These are phyloP conservation scores for Perca fluviatilis DNA, from an alignment of 2,113 vertebrate species.

Conservation along the genomic window DNA sequence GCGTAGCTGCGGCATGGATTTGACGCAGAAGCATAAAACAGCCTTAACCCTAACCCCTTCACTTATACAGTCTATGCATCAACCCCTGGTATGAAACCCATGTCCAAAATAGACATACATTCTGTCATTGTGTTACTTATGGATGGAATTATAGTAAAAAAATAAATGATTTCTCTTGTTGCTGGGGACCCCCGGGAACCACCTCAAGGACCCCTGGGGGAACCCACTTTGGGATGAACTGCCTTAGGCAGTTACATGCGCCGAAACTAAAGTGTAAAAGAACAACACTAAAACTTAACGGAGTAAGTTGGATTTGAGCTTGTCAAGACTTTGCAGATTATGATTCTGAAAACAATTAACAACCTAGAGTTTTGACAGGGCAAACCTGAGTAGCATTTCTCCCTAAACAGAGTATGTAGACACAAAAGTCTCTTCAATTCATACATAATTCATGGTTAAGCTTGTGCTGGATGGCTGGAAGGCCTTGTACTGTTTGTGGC, in stretches of 20 bases:
- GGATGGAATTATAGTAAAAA: too few species aligned
- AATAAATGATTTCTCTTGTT: too few species aligned
- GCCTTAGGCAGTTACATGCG: background rate
- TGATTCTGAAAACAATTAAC: background rate
- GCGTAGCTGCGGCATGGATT: too few species aligned
- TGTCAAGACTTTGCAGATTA: background rate
- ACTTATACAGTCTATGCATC: too few species aligned
- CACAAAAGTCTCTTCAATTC: conserved; percentile 6
- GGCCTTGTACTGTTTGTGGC: conserved; percentile 26
- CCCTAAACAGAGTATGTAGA: background rate
- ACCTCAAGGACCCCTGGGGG: too few species aligned
- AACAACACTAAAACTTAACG: background rate
- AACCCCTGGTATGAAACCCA: too few species aligned
- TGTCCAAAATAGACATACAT: too few species aligned
- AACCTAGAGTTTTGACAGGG: background rate
- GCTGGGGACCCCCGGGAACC: too few species aligned
- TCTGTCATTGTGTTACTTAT: too few species aligned
- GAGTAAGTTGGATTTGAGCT: background rate
- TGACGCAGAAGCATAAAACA: too few species aligned
- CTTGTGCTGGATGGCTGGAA: conserved; percentile 11
- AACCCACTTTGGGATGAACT: too few species aligned
- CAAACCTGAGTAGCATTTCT: background rate
- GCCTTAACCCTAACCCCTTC: too few species aligned
- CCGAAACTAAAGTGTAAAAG: conserved; percentile 7
- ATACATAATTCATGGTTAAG: conserved; percentile 50